Conservation (phyloP, 2,113 vertebrate genomes). For the Lophotis ruficrista region DNA sequence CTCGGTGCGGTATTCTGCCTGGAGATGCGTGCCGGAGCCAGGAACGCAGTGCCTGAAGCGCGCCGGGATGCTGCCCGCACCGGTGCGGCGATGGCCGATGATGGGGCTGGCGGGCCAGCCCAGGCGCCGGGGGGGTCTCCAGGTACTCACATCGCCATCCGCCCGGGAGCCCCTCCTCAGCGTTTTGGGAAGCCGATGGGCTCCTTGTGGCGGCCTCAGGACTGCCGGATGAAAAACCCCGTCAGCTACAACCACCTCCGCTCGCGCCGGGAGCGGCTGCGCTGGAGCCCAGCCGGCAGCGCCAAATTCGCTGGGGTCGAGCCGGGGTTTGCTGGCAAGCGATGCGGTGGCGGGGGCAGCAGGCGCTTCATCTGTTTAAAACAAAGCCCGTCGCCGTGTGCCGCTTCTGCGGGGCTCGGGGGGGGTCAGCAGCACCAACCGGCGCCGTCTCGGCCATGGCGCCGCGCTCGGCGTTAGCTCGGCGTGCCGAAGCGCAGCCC, state of each 20-base stretch:
- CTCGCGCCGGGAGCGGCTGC: neutral
- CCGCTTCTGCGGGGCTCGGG: neutral
- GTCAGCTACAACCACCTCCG: neutral
- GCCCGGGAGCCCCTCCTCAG: neutral
- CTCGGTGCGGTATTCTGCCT: neutral
- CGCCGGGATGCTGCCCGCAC: neutral
- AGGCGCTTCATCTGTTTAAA: slow-evolving; percentile 54
- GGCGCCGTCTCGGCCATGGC: accelerated
- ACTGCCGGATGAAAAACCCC: neutral
- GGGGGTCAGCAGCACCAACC: neutral
- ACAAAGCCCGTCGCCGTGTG: neutral
- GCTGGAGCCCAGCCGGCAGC: neutral
- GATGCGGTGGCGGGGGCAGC: neutral
- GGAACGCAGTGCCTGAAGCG: neutral
- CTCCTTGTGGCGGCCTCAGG: neutral
- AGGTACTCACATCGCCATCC: neutral
- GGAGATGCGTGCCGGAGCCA: neutral
- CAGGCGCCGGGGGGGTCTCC: accelerated
- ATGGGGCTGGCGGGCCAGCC: slow-evolving; percentile 39
- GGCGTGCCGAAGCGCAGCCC: neutral
- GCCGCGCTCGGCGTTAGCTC: accelerated
- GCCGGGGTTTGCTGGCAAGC: neutral
- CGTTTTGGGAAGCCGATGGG: neutral
- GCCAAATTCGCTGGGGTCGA: accelerated
- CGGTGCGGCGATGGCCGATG: accelerated